These are phyloP conservation scores for Dicrurus megarhynchus DNA, from an alignment of 2,113 vertebrate species.

Conservation along the genomic window DNA sequence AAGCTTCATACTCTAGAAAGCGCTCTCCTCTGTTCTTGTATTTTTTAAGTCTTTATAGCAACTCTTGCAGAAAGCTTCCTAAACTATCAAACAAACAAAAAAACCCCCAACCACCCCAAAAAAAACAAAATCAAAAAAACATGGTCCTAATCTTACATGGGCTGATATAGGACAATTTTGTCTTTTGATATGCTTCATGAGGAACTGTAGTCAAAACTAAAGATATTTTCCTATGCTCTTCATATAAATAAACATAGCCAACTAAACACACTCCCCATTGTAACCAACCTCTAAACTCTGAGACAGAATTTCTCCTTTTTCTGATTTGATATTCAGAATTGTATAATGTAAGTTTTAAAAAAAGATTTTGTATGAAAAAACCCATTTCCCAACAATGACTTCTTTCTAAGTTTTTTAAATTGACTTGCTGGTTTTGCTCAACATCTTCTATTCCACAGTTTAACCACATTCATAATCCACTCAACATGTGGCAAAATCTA, in stretches of 20 bases:
- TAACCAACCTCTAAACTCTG: background rate
- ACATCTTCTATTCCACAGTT: background rate
- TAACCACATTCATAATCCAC: background rate
- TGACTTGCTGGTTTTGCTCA: background rate
- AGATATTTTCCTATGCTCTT: background rate
- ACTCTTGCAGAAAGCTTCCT: background rate
- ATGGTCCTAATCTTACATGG: no score
- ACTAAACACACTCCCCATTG: accelerated
- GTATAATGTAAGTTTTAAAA: background rate
- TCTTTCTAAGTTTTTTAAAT: background rate
- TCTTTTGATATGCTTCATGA: background rate
- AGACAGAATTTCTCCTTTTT: background rate
- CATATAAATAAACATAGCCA: background rate
- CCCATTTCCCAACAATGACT: background rate
- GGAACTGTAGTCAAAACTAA: background rate
- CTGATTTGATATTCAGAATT: background rate
- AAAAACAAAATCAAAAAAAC: no score
- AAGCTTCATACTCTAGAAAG: background rate
- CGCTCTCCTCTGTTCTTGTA: background rate
- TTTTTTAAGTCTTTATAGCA: background rate
- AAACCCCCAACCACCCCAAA: no score
- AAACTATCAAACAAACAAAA: background rate
- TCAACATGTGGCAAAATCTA: background rate
- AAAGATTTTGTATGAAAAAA: background rate
- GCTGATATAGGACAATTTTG: background rate